phyloP scores from a whole-genome alignment of 1,140 invertebrate species.

The Drosophila elegans region DNA sequence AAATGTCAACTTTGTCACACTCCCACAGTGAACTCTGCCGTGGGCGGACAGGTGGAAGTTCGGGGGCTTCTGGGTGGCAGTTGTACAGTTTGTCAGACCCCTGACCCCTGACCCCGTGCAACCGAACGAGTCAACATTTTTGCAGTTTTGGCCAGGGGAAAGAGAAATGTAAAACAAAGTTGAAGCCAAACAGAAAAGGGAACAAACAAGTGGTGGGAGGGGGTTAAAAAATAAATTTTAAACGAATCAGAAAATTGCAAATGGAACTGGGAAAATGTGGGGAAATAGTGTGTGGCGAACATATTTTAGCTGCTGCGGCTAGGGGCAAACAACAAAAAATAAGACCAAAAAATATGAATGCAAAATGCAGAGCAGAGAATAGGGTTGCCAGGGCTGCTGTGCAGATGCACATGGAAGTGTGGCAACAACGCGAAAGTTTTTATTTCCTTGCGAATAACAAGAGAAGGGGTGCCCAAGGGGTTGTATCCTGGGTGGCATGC shows the following conservation, averaged over 20 bases:
- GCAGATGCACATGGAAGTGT: slow-evolving; percentile 60
- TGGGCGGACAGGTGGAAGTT: slow-evolving; percentile 26
- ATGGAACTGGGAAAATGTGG: slow-evolving; percentile 59
- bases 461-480: background rate
- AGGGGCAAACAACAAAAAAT: slow-evolving; percentile 30
- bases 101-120: slow-evolving; percentile 43
- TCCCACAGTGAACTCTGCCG: slow-evolving; percentile 45
- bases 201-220: slow-evolving; percentile 28
- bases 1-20: slow-evolving; percentile 71
- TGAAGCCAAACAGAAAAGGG: slow-evolving; percentile 52
- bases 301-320: slow-evolving; percentile 75
- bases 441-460: slow-evolving; percentile 31
- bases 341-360: slow-evolving; percentile 52
- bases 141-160: slow-evolving; percentile 44
- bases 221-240: slow-evolving; percentile 60
- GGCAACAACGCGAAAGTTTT: slow-evolving; percentile 63
- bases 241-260: slow-evolving; percentile 73
- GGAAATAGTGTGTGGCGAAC: slow-evolving; percentile 64
- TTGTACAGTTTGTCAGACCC: slow-evolving; percentile 39
- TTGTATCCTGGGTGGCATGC: slow-evolving; percentile 58
- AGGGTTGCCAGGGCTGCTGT: slow-evolving; percentile 68
- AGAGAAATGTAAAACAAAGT: slow-evolving; percentile 64
- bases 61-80: slow-evolving; percentile 16
- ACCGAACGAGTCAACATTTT: slow-evolving; percentile 47
- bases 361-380: slow-evolving; percentile 32